Base-by-base conservation (phyloP, 2,797 vertebrate species). In the Staurois parvus region DNA sequence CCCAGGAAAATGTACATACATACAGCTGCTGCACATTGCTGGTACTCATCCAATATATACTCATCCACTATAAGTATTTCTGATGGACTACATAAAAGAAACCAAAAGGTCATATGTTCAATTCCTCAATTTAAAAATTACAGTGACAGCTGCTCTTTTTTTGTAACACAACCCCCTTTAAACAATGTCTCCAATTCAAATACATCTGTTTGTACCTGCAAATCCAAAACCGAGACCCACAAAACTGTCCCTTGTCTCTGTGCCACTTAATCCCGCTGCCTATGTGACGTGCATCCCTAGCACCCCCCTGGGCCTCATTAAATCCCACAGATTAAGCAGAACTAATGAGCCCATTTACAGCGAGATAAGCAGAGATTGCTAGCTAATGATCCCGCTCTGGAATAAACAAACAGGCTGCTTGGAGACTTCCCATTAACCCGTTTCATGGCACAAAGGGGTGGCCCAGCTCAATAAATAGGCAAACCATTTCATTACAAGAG, bases 331-430 rank as follows among this genome's bases (percentile, higher is more conserved):
- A 83, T 87, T 83, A 87, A 87, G 85, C 80, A 83, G 80, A 87
- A 87, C 80, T 87, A 87, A 87, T 87, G 80, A 87, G 80, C 59
- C 68, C 80, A 9, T 87, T 83, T 83, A 73, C 75, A 83, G 84
- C 8, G 42, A 69, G 77, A 85, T 80, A 68, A 80, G 84, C 72
- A 75, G 80, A 72, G 59, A 87, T 68, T 66, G 73, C 73, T 72
- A 72, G 80, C 69, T 78, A 83, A 87, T 68, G 75, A 87, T 79
- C 69, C 80, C 5, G 68, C 48, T 48, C 15, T 66, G 69, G 80
- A 64, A 77, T 64, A 82, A 72, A 82, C 80, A 86, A 76, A 74
- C 66, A 72, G 73, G 13, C 80, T 62, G 56, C 32, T 34, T 29
- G 45, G 48, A 83, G 29, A 68, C 79, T 72, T 67, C 37, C 85